phyloP scores from a whole-genome alignment of 2,113 vertebrate species.

The Gobius niger region DNA sequence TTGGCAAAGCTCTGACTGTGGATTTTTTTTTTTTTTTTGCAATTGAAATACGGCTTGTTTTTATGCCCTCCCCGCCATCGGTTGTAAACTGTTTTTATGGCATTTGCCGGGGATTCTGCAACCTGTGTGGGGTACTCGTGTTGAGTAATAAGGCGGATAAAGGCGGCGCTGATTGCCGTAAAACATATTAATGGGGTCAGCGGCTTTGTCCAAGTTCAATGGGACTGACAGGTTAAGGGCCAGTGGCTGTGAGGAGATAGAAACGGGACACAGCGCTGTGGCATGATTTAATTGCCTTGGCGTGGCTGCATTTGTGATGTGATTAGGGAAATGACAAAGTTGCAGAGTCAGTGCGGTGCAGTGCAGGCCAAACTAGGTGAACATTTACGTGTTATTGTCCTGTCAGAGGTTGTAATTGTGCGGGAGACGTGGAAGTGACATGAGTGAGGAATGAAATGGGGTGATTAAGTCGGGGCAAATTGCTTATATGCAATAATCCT shows the following conservation, averaged over 20 bases:
- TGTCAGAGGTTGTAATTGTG: too few species aligned
- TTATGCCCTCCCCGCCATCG: neutral
- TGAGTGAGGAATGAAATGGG: too few species aligned
- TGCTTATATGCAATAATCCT: too few species aligned
- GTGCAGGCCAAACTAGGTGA: neutral
- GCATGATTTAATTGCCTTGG: neutral
- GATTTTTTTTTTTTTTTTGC: too few species aligned
- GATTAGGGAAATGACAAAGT: conserved; percentile 1
- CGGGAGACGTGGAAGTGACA: too few species aligned
- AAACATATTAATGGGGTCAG: conserved; percentile 25
- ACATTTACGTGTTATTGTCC: too few species aligned
- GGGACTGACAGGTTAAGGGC: conserved; percentile 18
- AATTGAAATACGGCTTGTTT: neutral
- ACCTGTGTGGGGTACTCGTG: conserved; percentile 14
- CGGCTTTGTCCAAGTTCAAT: conserved; percentile 38
- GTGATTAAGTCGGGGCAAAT: too few species aligned
- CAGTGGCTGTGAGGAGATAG: conserved; percentile 3
- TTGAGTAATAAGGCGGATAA: conserved; percentile 19
- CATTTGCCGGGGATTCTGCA: conserved; percentile 10
- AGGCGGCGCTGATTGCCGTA: conserved; percentile 22
- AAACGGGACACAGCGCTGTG: neutral
- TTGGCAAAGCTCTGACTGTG: neutral
- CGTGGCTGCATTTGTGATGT: conserved; percentile 1
- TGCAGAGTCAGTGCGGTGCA: neutral
- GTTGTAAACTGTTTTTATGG: neutral